A percentile compares a stretch with the other conserved stretches of the same genome.
Evolutionary conservation across 2,888 invertebrate species (phyloP).

Genomic region (Lasioglossum morio): DNA sequence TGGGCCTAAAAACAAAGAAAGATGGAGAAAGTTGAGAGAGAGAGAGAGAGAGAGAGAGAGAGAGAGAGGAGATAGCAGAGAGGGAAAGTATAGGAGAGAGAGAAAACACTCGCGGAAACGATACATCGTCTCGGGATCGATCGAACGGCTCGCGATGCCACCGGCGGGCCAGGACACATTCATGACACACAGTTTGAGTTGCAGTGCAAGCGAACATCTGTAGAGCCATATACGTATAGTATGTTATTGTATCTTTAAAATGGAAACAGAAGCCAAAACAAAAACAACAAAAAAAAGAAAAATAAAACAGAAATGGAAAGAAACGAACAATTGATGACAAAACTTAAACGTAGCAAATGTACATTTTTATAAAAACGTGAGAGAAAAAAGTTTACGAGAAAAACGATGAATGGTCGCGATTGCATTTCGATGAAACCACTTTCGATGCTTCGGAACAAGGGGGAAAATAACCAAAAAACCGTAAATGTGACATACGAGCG

Average conservation of each 20-base stretch:
- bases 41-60: background rate
- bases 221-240: slow-evolving; percentile 85
- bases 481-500: background rate
- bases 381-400: background rate
- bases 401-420: slow-evolving; percentile 76
- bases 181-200: slow-evolving; percentile 84
- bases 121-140: slow-evolving; percentile 34
- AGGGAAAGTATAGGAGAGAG: background rate
- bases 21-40: too few species aligned
- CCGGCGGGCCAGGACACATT: slow-evolving; percentile 56
- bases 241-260: slow-evolving; percentile 83
- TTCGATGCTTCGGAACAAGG: slow-evolving; percentile 73
- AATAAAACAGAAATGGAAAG: slow-evolving; percentile 38
- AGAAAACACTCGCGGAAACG: slow-evolving; percentile 24
- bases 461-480: background rate
- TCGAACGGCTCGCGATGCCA: slow-evolving; percentile 39
- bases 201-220: slow-evolving; percentile 85
- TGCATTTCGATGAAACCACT: slow-evolving; percentile 76
- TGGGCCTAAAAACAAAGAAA: slow-evolving; percentile 57
- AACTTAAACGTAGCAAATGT: slow-evolving; percentile 79
- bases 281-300: background rate
- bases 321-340: slow-evolving; percentile 57
- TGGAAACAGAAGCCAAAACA: slow-evolving; percentile 6
- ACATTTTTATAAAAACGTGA: slow-evolving; percentile 79
- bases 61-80: background rate